Percentiles rank a stretch among this genome's conserved stretches.
Conservation (phyloP, 1,140 invertebrate species). For the Phenacoccus solenopsis region DNA sequence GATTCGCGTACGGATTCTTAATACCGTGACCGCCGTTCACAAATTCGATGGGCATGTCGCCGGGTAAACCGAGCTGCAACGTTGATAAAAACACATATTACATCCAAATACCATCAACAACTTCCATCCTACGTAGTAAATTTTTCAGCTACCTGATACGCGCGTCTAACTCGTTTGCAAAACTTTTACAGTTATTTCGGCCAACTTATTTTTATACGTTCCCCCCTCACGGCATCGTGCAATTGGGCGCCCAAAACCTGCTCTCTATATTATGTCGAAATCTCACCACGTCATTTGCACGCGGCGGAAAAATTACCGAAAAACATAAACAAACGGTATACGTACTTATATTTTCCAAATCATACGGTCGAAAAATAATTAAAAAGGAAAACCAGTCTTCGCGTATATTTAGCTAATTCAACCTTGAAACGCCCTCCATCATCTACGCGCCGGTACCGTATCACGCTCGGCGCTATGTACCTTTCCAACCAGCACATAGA, state of each 20-base stretch:
- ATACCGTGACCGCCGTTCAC: conserved; percentile 98
- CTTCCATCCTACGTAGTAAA: background rate
- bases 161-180: too few relatives aligned
- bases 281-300: too few relatives aligned
- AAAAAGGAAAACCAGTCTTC: background rate
- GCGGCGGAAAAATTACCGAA: too few relatives aligned
- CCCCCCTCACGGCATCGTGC: too few relatives aligned
- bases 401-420: background rate
- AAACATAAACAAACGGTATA: background rate
- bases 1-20: conserved; percentile 86
- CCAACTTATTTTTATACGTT: too few relatives aligned
- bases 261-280: too few relatives aligned
- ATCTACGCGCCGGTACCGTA: background rate
- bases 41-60: conserved; percentile 82
- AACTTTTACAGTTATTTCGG: too few relatives aligned
- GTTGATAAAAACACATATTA: background rate
- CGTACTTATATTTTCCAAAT: too few relatives aligned
- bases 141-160: background rate
- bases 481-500: too few relatives aligned
- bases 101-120: background rate
- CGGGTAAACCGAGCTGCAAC: conserved; percentile 68
- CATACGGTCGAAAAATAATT: too few relatives aligned
- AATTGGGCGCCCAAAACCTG: too few relatives aligned
- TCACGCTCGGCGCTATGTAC: too few relatives aligned
- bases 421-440: conserved; percentile 10